Evolutionary conservation across 1,140 invertebrate species (phyloP), one percentile per base, ranked within the genome.

Genomic region (Drosophila yakuba): DNA sequence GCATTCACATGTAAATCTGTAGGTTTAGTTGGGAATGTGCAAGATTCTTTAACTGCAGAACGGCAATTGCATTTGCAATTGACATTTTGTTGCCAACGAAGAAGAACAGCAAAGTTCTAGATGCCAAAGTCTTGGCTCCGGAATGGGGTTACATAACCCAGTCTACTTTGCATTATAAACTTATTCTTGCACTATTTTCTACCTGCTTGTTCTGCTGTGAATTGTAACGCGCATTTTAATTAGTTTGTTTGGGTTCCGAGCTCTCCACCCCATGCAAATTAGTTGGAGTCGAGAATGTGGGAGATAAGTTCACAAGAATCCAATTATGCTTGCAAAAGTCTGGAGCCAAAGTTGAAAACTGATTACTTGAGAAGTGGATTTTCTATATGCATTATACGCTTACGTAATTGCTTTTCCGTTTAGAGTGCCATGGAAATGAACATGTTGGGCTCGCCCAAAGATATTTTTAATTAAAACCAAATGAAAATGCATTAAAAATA

Each of bases 211-310:
- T 52, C 12, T 48, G 52, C 55, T 80, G 78, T 71, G 78, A 81
- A 81, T 81, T 76, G 78, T 81, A 81, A 81, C 78, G 78, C 78
- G 80, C 69, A 82, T 82, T 82, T 83, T 82, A 82, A 82, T 82
- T 82, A 83, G 80, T 74, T 74, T 66, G 60, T 32, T 68, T 20
- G 60, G 47, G 48, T 32, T 66, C 41, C 44, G 60, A 68, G 66
- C 64, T 36, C 64, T 36, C 47, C 57, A 17, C 14, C 50, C 48
- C 36, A 71, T 71, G 63, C 50, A 71, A 68, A 71, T 71, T 71
- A 54, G 63, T 66, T 48, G 2, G n/a, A 66, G 66, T 14, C 23
- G 41, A 57, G 43, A 56, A 71, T 64, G 67, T 71, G 67, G 67
- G 62, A 56, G 50, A 20, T 57, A 25, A 25, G 36, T 41, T 56